phyloP scores from a whole-genome alignment of 2,113 vertebrate genomes.

The Percina caprodes region DNA sequence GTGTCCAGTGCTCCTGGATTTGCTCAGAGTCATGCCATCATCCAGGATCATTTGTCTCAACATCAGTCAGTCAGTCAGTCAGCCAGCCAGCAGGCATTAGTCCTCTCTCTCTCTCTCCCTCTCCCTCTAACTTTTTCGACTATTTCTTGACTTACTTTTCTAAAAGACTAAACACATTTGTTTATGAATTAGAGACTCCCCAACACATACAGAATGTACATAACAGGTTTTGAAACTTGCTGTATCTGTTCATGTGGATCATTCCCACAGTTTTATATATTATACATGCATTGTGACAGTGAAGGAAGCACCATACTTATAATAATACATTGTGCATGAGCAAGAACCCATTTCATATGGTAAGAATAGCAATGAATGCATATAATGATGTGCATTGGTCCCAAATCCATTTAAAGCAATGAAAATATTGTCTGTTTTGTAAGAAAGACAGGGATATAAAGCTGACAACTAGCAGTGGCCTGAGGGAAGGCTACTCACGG shows the following conservation, averaged over 20 bases:
- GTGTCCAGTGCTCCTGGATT: conserved; percentile 23
- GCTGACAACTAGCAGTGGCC: conserved; percentile 39
- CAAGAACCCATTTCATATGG: conserved; percentile 2
- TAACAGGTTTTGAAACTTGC: not conserved
- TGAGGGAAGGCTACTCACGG: conserved; percentile 32
- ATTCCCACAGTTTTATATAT: conserved; percentile 15
- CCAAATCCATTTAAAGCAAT: conserved; percentile 52
- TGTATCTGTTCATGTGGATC: not conserved
- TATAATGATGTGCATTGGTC: conserved; percentile 28
- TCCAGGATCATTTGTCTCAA: conserved; percentile 14
- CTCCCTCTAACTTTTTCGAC: not conserved
- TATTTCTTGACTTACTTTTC: not conserved
- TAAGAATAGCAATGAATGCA: conserved; percentile 26
- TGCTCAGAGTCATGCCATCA: conserved; percentile 24
- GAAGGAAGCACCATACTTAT: conserved; percentile 15
- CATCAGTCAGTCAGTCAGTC: conserved; percentile 25
- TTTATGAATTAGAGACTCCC: not conserved
- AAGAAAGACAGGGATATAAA: conserved; percentile 34
- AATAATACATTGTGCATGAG: conserved; percentile 32
- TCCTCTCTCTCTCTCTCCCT: conserved; percentile 8
- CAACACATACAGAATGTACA: not conserved
- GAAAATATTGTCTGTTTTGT: conserved; percentile 28
- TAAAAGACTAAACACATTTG: not conserved
- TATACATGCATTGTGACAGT: conserved; percentile 6
- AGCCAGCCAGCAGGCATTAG: not conserved